These are phyloP conservation scores for Patella depressa DNA, from an alignment of 2,888 invertebrate species.

Conservation along the genomic window DNA sequence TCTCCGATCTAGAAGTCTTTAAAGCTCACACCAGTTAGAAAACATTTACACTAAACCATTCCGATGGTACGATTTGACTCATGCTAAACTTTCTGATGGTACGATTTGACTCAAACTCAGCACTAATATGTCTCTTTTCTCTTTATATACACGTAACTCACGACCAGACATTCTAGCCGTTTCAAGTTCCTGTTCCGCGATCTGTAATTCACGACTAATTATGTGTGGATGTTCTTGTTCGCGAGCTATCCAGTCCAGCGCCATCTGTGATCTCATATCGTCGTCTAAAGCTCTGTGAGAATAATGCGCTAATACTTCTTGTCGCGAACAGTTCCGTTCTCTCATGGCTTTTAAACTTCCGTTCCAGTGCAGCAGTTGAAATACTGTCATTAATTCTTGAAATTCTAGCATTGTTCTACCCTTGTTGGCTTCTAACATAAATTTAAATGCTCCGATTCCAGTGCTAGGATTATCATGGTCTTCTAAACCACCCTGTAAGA, in stretches of 20 bases:
- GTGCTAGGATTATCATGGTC: slow-evolving; percentile 80
- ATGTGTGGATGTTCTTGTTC: slow-evolving; percentile 80
- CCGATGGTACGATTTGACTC: slow-evolving; percentile 56
- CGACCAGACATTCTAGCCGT: slow-evolving; percentile 88
- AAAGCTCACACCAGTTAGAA: too few species aligned
- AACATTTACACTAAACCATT: too few species aligned
- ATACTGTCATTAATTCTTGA: slow-evolving; percentile 97
- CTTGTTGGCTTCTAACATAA: slow-evolving; percentile 78
- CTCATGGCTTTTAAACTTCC: slow-evolving; percentile 96
- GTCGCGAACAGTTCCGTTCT: slow-evolving; percentile 92
- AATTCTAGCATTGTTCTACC: slow-evolving; percentile 94
- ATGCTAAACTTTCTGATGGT: slow-evolving; percentile 70
- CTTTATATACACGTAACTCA: slow-evolving; percentile 93
- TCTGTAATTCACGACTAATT: slow-evolving; percentile 84
- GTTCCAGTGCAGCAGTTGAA: slow-evolving; percentile 96
- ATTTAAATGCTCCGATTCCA: slow-evolving; percentile 80
- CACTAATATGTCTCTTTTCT: slow-evolving; percentile 93
- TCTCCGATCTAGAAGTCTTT: too few species aligned
- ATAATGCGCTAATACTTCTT: slow-evolving; percentile 87
- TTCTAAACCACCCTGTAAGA: slow-evolving; percentile 57
- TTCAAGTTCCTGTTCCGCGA: slow-evolving; percentile 89
- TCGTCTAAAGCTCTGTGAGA: slow-evolving; percentile 92
- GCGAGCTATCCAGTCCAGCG: slow-evolving; percentile 90
- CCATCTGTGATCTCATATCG: slow-evolving; percentile 94
- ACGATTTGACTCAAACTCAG: slow-evolving; percentile 87